Evolutionary conservation across 1,140 invertebrate genomes (phyloP).

Genomic region (Caerostris darwini): DNA sequence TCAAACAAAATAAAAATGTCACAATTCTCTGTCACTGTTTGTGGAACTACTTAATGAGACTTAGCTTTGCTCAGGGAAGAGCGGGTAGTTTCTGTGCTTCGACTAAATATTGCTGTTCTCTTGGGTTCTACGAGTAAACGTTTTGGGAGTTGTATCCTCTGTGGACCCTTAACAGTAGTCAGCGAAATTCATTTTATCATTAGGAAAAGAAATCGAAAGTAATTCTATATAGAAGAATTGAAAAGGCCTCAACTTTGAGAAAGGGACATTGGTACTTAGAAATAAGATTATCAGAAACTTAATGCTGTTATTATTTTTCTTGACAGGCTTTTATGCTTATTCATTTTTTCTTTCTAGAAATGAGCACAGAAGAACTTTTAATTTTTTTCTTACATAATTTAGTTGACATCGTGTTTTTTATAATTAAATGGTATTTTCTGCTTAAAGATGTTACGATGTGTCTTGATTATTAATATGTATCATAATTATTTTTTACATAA

Average conservation of each 20-base stretch:
- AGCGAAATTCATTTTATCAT: background rate
- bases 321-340: background rate
- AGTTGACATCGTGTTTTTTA: too few species aligned
- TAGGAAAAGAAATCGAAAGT: background rate
- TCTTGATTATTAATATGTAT: too few species aligned
- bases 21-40: background rate
- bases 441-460: too few species aligned
- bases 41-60: slow-evolving; percentile 5
- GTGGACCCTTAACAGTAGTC: background rate
- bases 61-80: background rate
- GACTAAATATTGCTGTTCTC: background rate
- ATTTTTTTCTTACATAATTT: too few species aligned
- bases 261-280: background rate
- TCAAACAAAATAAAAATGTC: background rate
- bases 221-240: background rate
- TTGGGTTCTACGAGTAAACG: background rate
- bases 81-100: background rate
- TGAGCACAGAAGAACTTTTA: too few species aligned
- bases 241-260: background rate
- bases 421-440: too few species aligned
- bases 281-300: background rate
- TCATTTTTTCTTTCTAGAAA: too few species aligned
- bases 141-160: background rate
- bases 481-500: too few species aligned
- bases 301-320: background rate